Evolutionary conservation across 2,113 vertebrate species (phyloP).

Genomic region (human): DNA sequence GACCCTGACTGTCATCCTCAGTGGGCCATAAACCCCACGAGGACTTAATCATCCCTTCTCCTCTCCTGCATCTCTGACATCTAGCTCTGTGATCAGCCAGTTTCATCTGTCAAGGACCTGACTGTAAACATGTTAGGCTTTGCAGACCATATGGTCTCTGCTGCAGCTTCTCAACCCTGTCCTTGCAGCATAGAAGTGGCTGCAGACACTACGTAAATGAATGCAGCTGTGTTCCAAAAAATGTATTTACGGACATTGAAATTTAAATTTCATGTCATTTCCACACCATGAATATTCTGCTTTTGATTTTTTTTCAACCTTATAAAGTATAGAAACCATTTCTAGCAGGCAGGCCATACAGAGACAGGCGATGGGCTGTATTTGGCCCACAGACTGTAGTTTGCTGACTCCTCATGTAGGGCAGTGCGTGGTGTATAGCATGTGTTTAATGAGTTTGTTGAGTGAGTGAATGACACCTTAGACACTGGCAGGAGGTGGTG

Average conservation of each 20-base stretch:
- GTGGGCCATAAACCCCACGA: not conserved
- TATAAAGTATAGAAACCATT: not conserved
- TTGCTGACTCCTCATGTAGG: not conserved
- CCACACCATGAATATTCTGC: not conserved
- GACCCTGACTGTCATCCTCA: not conserved
- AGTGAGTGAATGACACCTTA: not conserved
- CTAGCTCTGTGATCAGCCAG: not conserved
- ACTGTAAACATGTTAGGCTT: not conserved
- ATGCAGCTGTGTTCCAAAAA: not conserved
- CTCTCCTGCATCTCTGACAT: not conserved
- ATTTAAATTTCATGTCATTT: constrained; percentile 44
- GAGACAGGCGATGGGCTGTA: not conserved
- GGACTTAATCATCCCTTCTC: not conserved
- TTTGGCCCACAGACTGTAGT: not conserved
- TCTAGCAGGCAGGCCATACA: not conserved
- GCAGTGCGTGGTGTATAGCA: not conserved
- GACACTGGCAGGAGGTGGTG: not conserved
- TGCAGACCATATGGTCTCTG: not conserved
- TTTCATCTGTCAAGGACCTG: not conserved
- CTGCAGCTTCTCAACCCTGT: not conserved
- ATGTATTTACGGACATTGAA: constrained; percentile 9
- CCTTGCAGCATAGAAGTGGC: not conserved
- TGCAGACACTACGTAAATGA: not conserved
- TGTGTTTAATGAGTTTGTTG: not conserved
- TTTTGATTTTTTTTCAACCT: constrained; percentile 34